phyloP scores from a whole-genome alignment of 2,888 invertebrate species.

The Dermolepida albohirtum region DNA sequence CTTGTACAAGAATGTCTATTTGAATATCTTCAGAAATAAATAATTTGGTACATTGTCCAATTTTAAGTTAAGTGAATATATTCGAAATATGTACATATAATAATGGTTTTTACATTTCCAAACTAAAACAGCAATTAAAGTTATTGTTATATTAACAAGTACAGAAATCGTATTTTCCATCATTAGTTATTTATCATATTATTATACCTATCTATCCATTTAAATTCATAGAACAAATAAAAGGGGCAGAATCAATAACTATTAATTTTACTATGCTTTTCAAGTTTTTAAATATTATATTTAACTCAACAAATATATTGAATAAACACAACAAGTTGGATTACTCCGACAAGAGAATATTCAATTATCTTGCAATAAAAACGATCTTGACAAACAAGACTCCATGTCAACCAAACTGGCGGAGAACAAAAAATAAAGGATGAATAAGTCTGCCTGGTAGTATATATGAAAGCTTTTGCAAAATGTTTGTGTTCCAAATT shows the following conservation, averaged over 20 bases:
- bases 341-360: slow-evolving; percentile 8
- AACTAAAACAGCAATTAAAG: too few species aligned
- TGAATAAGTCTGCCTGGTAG: neutral
- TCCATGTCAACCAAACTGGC: slow-evolving; percentile 9
- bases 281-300: slow-evolving; percentile 20
- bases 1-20: too few species aligned
- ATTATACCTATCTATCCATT: too few species aligned
- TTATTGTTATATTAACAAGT: too few species aligned
- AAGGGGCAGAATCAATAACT: slow-evolving; percentile 12
- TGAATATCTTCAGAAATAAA: too few species aligned
- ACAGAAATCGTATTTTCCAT: too few species aligned
- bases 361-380: slow-evolving; percentile 29
- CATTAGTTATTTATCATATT: too few species aligned
- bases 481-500: slow-evolving; percentile 27
- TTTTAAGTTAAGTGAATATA: too few species aligned
- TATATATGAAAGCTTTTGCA: slow-evolving; percentile 9
- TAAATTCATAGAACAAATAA: neutral
- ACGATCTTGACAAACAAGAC: slow-evolving; percentile 27
- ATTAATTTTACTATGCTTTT: neutral
- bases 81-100: too few species aligned
- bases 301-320: slow-evolving; percentile 8
- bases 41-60: too few species aligned
- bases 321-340: slow-evolving; percentile 5
- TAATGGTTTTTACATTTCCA: too few species aligned
- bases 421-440: slow-evolving; percentile 16